Evolutionary conservation across 2,888 invertebrate species (phyloP).

Genomic region (Euphydryas editha): DNA sequence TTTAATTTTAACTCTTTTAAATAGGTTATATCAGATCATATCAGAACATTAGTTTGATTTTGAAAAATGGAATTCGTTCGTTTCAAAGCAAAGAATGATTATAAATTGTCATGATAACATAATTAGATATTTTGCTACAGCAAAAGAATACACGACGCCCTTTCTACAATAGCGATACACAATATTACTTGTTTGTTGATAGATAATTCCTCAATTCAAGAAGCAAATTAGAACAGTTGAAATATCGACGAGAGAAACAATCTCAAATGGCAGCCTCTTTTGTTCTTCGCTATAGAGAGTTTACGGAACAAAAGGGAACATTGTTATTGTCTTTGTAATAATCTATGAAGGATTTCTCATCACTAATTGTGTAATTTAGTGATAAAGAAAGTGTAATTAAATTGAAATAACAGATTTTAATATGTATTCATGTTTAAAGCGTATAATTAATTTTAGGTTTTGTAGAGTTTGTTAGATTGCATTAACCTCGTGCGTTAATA

Average conservation of each 20-base stretch:
- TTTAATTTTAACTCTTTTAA: too few species aligned
- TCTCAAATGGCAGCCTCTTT: slow-evolving; percentile 28
- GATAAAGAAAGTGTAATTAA: slow-evolving; percentile 11
- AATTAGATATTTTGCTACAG: neutral
- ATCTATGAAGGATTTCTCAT: slow-evolving; percentile 28
- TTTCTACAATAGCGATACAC: neutral
- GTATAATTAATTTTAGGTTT: too few species aligned
- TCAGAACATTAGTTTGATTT: too few species aligned
- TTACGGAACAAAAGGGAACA: slow-evolving; percentile 35
- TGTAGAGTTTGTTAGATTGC: too few species aligned
- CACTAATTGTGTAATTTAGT: slow-evolving; percentile 16
- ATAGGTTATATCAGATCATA: too few species aligned
- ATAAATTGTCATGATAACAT: too few species aligned
- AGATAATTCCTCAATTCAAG: slow-evolving; percentile 18
- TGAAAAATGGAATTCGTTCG: too few species aligned
- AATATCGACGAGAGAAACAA: slow-evolving; percentile 25
- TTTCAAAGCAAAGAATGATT: too few species aligned
- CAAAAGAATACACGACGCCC: neutral
- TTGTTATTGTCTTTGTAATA: slow-evolving; percentile 28
- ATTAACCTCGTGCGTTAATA: too few species aligned
- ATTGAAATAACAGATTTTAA: slow-evolving; percentile 6
- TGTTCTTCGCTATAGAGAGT: slow-evolving; percentile 31
- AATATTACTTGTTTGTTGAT: neutral
- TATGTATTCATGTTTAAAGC: too few species aligned
- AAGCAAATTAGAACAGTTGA: slow-evolving; percentile 20